phyloP scores from a whole-genome alignment of 2,797 vertebrate genomes.

The Platalea minor region DNA sequence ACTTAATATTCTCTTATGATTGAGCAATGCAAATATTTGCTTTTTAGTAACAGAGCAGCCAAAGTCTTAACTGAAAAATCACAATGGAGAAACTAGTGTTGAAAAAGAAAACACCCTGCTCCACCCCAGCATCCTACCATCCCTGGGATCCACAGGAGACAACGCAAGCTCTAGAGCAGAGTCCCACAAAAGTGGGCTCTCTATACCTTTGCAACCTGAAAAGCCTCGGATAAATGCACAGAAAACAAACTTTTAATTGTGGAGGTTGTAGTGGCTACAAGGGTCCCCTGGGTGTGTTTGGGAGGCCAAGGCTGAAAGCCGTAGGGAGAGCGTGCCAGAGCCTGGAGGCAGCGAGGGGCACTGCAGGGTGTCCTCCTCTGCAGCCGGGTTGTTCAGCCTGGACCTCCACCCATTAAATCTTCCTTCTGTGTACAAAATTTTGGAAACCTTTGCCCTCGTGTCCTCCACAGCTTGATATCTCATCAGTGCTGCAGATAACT shows the following conservation, averaged over 20 bases:
- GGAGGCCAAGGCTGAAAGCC: neutral
- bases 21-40: neutral
- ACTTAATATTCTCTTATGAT: neutral
- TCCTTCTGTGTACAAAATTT: neutral
- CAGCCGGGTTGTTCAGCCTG: neutral
- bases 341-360: neutral
- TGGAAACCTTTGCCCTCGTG: neutral
- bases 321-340: rapidly evolving
- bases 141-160: neutral
- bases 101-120: neutral
- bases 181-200: neutral
- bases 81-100: neutral
- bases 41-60: neutral
- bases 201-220: neutral
- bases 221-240: neutral
- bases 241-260: neutral
- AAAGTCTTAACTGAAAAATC: neutral
- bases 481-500: neutral
- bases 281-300: neutral
- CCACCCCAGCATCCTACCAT: neutral
- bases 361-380: neutral
- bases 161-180: neutral
- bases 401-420: neutral
- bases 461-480: neutral
- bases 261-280: neutral